These are phyloP conservation scores for Crepidodera aurea DNA, from an alignment of 2,888 invertebrate genomes.

Conservation along the genomic window DNA sequence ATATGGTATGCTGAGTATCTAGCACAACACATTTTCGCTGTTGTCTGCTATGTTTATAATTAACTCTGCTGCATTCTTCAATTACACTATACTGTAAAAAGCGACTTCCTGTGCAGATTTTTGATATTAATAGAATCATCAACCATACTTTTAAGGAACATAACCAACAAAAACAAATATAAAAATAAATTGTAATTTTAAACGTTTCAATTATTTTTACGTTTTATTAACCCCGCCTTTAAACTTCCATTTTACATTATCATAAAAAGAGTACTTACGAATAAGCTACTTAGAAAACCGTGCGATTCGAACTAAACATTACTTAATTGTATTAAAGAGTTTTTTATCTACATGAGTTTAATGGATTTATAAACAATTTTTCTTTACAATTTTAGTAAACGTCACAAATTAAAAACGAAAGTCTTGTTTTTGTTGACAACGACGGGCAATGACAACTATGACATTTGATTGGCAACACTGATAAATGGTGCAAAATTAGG, in stretches of 20 bases:
- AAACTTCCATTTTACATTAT: constrained; percentile 17
- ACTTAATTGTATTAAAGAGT: too few relatives aligned
- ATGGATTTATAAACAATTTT: constrained; percentile 1
- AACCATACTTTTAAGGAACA: neutral
- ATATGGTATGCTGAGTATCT: constrained; percentile 35
- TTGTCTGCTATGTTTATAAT: constrained; percentile 24
- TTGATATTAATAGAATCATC: constrained; percentile 2
- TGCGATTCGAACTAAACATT: neutral
- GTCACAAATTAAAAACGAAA: constrained; percentile 21
- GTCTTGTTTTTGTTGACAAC: constrained; percentile 28
- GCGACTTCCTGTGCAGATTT: constrained; percentile 1
- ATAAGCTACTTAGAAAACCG: neutral
- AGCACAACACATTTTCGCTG: constrained; percentile 32
- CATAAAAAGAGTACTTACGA: constrained; percentile 23
- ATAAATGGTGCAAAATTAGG: neutral
- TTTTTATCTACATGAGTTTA: neutral
- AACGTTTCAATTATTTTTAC: constrained; percentile 2
- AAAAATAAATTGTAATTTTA: neutral
- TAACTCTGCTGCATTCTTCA: constrained; percentile 20
- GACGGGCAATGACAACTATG: neutral
- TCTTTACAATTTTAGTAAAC: constrained; percentile 6
- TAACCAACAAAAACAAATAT: neutral
- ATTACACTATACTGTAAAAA: neutral
- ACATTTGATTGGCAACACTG: neutral
- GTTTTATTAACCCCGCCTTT: constrained; percentile 29